phyloP scores from a whole-genome alignment of 2,888 invertebrate genomes.

The Eumacrocentrus americanus region DNA sequence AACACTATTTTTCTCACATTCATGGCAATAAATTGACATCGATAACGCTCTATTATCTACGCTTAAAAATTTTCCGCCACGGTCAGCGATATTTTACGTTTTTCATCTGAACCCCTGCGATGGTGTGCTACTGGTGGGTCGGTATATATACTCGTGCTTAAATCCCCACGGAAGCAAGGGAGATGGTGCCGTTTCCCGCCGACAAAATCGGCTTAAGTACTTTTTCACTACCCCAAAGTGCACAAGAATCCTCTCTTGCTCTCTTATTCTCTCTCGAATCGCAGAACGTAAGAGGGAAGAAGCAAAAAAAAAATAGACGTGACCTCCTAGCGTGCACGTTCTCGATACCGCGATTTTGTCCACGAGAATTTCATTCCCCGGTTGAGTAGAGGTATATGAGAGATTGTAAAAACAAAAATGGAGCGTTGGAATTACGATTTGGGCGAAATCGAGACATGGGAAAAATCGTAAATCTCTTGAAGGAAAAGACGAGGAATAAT shows the following conservation, averaged over 20 bases:
- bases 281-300: not conserved
- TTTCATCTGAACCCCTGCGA: not conserved
- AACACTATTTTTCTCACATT: not conserved
- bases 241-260: constrained; percentile 22
- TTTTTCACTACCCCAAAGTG: constrained; percentile 42
- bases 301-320: constrained; percentile 10
- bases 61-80: constrained; percentile 24
- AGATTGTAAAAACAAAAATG: constrained; percentile 7
- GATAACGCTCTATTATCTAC: constrained; percentile 20
- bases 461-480: constrained; percentile 29
- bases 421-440: constrained; percentile 14
- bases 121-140: not conserved
- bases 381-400: not conserved
- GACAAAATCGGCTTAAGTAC: constrained; percentile 51
- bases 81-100: constrained; percentile 23
- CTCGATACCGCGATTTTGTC: constrained; percentile 27
- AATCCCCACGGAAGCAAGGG: constrained; percentile 3
- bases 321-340: constrained; percentile 25
- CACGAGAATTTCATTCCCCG: constrained; percentile 11
- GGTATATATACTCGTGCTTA: constrained; percentile 5
- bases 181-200: constrained; percentile 34
- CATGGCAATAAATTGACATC: constrained; percentile 8
- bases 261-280: constrained; percentile 4
- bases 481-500: constrained; percentile 25
- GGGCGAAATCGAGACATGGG: constrained; percentile 18